Base-by-base conservation (phyloP, 2,888 invertebrate species). In the Eristalinus sepulchralis region DNA sequence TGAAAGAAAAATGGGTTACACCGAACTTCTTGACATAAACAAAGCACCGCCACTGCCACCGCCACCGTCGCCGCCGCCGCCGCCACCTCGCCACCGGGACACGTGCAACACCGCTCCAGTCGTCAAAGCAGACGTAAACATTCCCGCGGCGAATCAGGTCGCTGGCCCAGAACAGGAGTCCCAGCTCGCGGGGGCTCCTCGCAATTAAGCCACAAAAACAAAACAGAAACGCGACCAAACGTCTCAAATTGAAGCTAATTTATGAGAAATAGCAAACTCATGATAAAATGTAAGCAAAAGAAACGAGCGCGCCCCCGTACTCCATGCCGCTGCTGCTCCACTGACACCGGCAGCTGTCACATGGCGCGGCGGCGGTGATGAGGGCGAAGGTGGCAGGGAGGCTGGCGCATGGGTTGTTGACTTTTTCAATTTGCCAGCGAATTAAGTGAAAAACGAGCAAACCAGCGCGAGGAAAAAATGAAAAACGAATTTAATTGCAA, bases 401-500 rank as follows among this genome's bases (percentile, higher is more conserved):
- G 13, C 0, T 47, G 13, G 10, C 57, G 39, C 64, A 57, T 55
- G 77, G 85, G 77, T 82, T 82, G 82, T 78, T 82, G 82, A 78
- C 77, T 75, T 77, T 71, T 62, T 55, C 47, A 39, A 66, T 76
- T 76, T 72, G 22, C 33, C 31, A 24, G 53, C 53, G 33, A 20
- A 36, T 24, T 27, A 34, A 9, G 9, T 60, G 71, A 24, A 55
- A 72, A 72, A 77, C 64, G 55, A 62, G 53, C 33, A 57, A 6
- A 24, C 22, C 2, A 9, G 63, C 24, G 33, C 39, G 78, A 79
- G 47, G 13, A 27, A 72, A 66, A 71, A 64, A 68, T 31, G 75
- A 57, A 70, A 62, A 68, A 47, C 63, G 55, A 71, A 71, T 71
- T 81, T 86, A 83, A 86, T 86, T 86, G 83, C 86, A 86, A 86